Base-by-base conservation (phyloP, 2,888 invertebrate genomes). In the Cryptocheilus praepositus region DNA sequence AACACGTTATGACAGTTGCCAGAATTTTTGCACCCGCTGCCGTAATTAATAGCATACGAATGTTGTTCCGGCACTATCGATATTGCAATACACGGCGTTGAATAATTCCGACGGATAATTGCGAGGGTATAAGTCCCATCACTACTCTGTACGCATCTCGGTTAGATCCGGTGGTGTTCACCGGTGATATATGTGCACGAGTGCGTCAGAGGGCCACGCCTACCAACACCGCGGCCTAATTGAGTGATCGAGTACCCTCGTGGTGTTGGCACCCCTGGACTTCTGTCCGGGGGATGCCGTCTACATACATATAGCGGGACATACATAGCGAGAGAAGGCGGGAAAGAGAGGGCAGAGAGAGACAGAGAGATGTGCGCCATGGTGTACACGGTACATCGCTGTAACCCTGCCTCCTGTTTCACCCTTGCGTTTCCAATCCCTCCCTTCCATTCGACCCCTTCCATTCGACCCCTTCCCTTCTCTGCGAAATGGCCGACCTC, bases 151-250 rank as follows among this genome's bases (percentile, higher is more conserved):
- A 16, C 43, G 16, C 55, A 45, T 64, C 43, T 36, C 55, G 16
- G 64, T 63, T 64, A 64, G 62, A 46, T 45, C 59, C 53, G 68
- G 61, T 54, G 58, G 74, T 81, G 82, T 84, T 83, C 70, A 65
- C 67, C 60, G 57, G 80, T 83, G 83, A 84, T 85, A 81, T 83
- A 85, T 84, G 81, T 77, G 80, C 80, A 74, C 67, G 78, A 79
- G 79, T 82, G 77, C 74, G 81, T 83, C 80, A 80, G 76, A 80
- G 80, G 67, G 76, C 83, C 83, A 82, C 84, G 82, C 85, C 84
- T 76, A 85, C 86, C 82, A 84, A 85, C 86, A 85, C 83, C 80
- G 79, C 80, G 81, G 79, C 82, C 86, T 85, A 85, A 85, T 85
- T 83, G 84, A 85, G 85, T 85, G 84, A 85, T 85, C 82, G 82